Evolutionary conservation across 2,113 vertebrate species (phyloP).

Genomic region (Mustela lutreola): DNA sequence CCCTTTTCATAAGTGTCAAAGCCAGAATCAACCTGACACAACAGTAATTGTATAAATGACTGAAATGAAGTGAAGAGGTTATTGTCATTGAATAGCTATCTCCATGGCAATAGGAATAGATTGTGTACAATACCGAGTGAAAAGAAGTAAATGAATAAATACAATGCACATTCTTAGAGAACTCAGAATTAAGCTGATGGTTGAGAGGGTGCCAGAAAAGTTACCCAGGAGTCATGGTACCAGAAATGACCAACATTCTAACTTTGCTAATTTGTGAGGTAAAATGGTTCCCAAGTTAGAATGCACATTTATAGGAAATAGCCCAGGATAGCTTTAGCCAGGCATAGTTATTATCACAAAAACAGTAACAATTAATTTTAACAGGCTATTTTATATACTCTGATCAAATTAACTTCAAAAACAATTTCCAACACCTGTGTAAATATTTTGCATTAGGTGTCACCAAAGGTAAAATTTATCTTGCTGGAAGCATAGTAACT

Average conservation of each 20-base stretch:
- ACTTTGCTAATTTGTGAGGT: constrained; percentile 57
- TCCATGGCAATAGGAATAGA: constrained; percentile 79
- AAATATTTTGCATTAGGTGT: constrained; percentile 17
- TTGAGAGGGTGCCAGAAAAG: neutral
- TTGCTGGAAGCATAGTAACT: neutral
- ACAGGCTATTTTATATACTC: neutral
- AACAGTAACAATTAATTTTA: constrained; percentile 26
- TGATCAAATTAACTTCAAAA: constrained; percentile 4
- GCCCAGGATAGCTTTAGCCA: constrained; percentile 71
- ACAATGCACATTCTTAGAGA: constrained; percentile 66
- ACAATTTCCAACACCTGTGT: neutral
- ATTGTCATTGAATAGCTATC: constrained; percentile 76
- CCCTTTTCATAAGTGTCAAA: constrained; percentile 74
- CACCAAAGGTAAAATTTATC: constrained; percentile 5
- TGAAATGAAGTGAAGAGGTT: constrained; percentile 81
- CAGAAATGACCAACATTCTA: constrained; percentile 48
- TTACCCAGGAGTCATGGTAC: constrained; percentile 34
- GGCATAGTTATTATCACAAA: constrained; percentile 26
- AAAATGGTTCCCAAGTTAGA: constrained; percentile 62
- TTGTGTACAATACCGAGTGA: constrained; percentile 48
- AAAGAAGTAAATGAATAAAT: constrained; percentile 75
- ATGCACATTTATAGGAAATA: constrained; percentile 61
- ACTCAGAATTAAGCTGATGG: constrained; percentile 61
- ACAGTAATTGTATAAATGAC: constrained; percentile 68
- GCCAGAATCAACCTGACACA: constrained; percentile 68